phyloP scores from a whole-genome alignment of 2,113 vertebrate species.

The Actenoides hombroni region DNA sequence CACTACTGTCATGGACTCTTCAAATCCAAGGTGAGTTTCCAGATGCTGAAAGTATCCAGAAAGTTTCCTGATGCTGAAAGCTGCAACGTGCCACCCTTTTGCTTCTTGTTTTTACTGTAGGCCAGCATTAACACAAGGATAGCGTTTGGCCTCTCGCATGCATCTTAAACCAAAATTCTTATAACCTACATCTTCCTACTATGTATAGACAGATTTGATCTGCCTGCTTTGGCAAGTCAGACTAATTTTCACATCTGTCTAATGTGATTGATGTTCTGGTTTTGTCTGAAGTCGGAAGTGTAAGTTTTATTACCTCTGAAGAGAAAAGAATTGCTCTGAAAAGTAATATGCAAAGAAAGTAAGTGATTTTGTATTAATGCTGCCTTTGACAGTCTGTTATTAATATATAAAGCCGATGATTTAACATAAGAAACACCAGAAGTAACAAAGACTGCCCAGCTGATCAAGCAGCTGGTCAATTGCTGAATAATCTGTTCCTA shows the following conservation, averaged over 20 bases:
- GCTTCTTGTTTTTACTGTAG: background rate
- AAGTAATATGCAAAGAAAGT: background rate
- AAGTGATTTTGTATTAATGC: background rate
- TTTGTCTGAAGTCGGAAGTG: background rate
- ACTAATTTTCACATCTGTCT: background rate
- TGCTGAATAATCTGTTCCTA: background rate
- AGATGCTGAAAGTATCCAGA: background rate
- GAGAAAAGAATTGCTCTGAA: background rate
- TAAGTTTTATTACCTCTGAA: background rate
- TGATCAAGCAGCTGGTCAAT: background rate
- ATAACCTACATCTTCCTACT: background rate
- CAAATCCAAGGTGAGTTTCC: constrained; percentile 78
- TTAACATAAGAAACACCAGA: background rate
- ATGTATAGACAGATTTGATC: background rate
- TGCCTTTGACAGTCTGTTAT: background rate
- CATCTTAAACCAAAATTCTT: background rate
- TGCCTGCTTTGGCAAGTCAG: background rate
- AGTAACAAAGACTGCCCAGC: background rate
- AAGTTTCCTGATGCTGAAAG: no score
- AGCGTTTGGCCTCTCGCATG: background rate
- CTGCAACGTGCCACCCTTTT: background rate
- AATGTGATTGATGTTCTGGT: background rate
- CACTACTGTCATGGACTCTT: constrained; percentile 78
- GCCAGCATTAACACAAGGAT: background rate
- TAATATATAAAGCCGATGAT: background rate